Evolutionary conservation across 2,888 invertebrate genomes (phyloP), one percentile per base, ranked within the genome.

Genomic region (Liopterus haemorrhoidalis): DNA sequence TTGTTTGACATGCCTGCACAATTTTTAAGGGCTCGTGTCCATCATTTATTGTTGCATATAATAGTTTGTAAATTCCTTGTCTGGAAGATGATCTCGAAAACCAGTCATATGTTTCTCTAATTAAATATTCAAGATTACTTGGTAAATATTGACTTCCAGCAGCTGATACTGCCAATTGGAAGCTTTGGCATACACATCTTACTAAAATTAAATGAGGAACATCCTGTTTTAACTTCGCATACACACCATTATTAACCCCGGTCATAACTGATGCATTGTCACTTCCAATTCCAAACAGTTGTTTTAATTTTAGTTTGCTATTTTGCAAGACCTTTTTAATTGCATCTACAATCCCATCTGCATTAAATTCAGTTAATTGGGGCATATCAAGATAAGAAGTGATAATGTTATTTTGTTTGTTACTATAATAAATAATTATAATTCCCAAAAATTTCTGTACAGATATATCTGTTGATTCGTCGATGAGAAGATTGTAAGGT

Each of bases 251-350:
- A 50, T 64, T 64, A 4, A 60, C 49, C 4, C 63, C 65, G 6
- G 52, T 49, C 63, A 66, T 65, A 2, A 60, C 62, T 12, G 59
- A 55, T 3, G 60, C 61, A 52, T 63, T 64, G 41, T 66, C 64
- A 18, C 59, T 61, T n/a, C 62, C 63, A 40, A 65, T 59, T 19
- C 61, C 63, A 45, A 52, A 52, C 51, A 59, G 50, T 42, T 63
- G 58, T 39, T 52, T 16, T 8, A 59, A 28, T 11, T 54, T 50
- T 38, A 60, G 48, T 22, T 50, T 45, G 36, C 31, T 46, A 43
- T 49, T 48, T 21, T 27, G 18, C 19, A 53, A 31, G 6, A 41
- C 38, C 16, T 16, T 19, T 35, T 46, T 43, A 16, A 52, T 45
- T 6, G 49, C 50, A 24, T 25, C 15, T 27, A 47, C 42, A 44